Conservation (phyloP, 2,113 vertebrate species). For the Trichomycterus rosablanca region DNA sequence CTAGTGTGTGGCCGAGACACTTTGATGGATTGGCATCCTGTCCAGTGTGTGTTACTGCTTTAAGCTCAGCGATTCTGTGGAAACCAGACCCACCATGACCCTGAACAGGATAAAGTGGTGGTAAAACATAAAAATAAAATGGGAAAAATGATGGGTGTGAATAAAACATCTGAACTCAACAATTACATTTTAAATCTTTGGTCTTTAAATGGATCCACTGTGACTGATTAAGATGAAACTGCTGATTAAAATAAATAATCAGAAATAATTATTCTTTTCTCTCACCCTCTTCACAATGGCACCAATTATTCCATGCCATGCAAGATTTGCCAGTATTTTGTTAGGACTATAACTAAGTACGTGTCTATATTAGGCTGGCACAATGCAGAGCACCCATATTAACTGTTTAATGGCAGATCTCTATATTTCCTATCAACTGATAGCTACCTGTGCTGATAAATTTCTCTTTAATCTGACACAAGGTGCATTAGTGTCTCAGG, state of each 20-base stretch:
- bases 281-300: too few species aligned
- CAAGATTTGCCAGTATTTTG: background rate
- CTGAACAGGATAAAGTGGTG: too few species aligned
- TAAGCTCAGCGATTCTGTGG: too few species aligned
- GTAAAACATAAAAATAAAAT: background rate
- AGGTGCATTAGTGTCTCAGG: constrained; percentile 43
- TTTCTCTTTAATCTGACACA: constrained; percentile 46
- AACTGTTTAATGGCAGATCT: constrained; percentile 37
- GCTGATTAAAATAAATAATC: too few species aligned
- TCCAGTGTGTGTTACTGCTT: too few species aligned
- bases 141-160: background rate
- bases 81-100: too few species aligned
- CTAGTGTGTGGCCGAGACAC: too few species aligned
- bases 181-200: background rate
- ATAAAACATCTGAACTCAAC: background rate
- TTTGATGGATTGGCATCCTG: too few species aligned
- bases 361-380: constrained; percentile 23
- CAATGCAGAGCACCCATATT: constrained; percentile 37
- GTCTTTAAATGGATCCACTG: too few species aligned
- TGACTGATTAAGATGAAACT: too few species aligned
- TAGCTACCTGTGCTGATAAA: constrained; percentile 48
- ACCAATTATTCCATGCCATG: too few species aligned
- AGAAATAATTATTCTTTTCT: too few species aligned
- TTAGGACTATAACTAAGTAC: background rate
- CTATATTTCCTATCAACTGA: constrained; percentile 33